phyloP scores from a whole-genome alignment of 2,113 vertebrate species.

The Vombatus ursinus region DNA sequence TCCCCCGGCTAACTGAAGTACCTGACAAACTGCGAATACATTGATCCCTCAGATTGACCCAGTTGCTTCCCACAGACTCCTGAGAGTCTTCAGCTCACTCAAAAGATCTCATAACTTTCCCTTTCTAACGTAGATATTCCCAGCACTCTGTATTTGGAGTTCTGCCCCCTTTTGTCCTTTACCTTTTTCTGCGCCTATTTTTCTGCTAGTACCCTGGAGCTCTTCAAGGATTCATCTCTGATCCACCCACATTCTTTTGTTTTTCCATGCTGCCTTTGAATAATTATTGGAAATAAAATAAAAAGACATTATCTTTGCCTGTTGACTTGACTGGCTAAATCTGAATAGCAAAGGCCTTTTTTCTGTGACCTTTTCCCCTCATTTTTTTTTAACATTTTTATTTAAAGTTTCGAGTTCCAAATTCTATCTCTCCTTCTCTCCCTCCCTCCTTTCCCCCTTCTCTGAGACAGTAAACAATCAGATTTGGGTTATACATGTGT shows the following conservation, averaged over 20 bases:
- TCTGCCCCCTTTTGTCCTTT: background rate
- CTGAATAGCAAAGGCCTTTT: too few species aligned
- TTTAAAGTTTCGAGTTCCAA: too few species aligned
- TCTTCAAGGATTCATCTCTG: background rate
- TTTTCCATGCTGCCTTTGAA: too few species aligned
- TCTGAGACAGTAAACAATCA: too few species aligned
- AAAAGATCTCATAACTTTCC: background rate
- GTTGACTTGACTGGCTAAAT: too few species aligned
- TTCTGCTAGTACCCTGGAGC: background rate
- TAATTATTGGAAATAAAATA: too few species aligned
- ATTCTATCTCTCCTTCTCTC: too few species aligned
- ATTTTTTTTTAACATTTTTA: too few species aligned
- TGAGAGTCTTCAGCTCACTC: background rate
- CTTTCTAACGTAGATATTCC: background rate
- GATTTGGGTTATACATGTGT: too few species aligned
- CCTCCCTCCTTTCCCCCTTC: too few species aligned
- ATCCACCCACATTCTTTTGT: background rate
- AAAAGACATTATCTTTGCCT: too few species aligned
- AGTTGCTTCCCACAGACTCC: background rate
- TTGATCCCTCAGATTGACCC: background rate
- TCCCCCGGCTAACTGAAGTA: background rate
- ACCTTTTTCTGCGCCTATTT: background rate
- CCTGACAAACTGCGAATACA: background rate
- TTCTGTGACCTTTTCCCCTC: too few species aligned
- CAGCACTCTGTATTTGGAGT: background rate